Percentiles rank a stretch among this genome's conserved stretches.
These are phyloP conservation scores for Parascotia fuliginaria DNA, from an alignment of 2,888 invertebrate genomes.

Conservation along the genomic window DNA sequence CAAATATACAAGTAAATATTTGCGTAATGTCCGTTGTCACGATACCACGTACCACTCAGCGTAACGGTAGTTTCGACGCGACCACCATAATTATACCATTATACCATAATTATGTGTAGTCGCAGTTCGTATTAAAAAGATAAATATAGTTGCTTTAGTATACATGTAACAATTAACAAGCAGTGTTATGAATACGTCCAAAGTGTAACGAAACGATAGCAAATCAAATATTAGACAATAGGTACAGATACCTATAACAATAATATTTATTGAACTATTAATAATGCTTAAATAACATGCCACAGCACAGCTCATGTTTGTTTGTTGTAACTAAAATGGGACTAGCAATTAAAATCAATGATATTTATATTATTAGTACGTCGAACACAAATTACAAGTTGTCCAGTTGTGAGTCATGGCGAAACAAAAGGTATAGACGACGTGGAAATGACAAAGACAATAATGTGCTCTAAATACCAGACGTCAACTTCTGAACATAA, in stretches of 20 bases:
- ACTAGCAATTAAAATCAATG: slow-evolving; percentile 38
- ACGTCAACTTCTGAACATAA: slow-evolving; percentile 43
- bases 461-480: slow-evolving; percentile 47
- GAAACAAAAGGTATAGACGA: slow-evolving; percentile 44
- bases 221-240: slow-evolving; percentile 16
- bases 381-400: slow-evolving; percentile 30
- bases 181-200: not conserved
- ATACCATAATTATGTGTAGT: too few relatives aligned
- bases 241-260: slow-evolving; percentile 17
- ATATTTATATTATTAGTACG: slow-evolving; percentile 30
- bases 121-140: too few relatives aligned
- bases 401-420: slow-evolving; percentile 35
- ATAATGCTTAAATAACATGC: slow-evolving; percentile 26
- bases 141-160: not conserved
- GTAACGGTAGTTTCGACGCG: too few relatives aligned
- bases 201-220: not conserved
- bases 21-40: too few relatives aligned
- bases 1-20: too few relatives aligned
- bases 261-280: slow-evolving; percentile 30
- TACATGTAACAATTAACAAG: not conserved
- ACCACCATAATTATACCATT: too few relatives aligned
- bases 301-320: slow-evolving; percentile 27
- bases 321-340: slow-evolving; percentile 29
- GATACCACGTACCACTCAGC: too few relatives aligned
- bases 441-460: slow-evolving; percentile 50